Base-by-base conservation (phyloP, 2,888 invertebrate genomes). In the Tetropium fuscum region DNA sequence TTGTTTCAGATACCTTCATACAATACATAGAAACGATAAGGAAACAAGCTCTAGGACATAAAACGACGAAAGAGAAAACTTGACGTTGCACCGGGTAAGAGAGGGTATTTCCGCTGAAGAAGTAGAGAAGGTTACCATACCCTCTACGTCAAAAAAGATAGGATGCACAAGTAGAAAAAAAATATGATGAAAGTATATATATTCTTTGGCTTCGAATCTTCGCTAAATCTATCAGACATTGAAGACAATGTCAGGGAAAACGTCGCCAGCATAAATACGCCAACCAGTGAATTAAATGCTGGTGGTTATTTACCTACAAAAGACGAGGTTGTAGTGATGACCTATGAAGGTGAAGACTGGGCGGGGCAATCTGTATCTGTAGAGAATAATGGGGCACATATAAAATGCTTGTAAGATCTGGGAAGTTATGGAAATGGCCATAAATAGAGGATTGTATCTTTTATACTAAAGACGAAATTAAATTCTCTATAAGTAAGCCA, bases 391-490 rank as follows among this genome's bases (percentile, higher is more conserved):
- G 32, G 32, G 10, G 32, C 32, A 10, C 11, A 10, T 11, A 32
- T 32, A 32, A 32, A 32, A 32, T 32, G 32, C 11, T 10, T 32
- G 40, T n/a, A 40, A 40, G 15, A 40, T 40, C 18, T 19, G 40
- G 40, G 15, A 40, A 40, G 19, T 19, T 40, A 19, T 13, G 40
- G 40, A 40, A 40, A 40, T 40, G 40, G 40, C 40, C 40, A 19
- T 4, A 13, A 4, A 40, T 15, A 13, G 40, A 40, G 8, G 40
- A 40, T 19, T 40, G 40, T 40, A 13, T 40, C 5, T 40, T 40
- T 40, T 40, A 40, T 40, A 40, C 40, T n/a, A 40, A 40, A 40
- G 40, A 40, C 6, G 40, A 40, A 40, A 40, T 40, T 11, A 19
- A 18, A 40, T 40, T 6, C 5, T 36, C 36, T 13, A 36, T 36